These are phyloP conservation scores for Tachuris rubrigastra DNA, from an alignment of 2,113 vertebrate genomes.

Conservation along the genomic window DNA sequence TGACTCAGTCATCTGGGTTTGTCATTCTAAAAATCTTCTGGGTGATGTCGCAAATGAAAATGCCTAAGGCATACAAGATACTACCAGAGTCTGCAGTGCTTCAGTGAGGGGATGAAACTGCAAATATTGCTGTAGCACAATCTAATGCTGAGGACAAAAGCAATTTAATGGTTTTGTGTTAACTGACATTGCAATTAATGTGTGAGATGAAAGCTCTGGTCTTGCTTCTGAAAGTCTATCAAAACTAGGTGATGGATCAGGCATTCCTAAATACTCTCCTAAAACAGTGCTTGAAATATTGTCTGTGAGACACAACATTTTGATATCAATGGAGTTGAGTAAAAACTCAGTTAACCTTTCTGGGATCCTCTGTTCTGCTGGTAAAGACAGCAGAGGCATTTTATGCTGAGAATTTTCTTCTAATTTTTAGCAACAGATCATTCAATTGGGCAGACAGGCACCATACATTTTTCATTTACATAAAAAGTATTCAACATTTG, in stretches of 20 bases:
- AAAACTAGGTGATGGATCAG: background rate
- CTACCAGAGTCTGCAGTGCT: background rate
- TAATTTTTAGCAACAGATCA: background rate
- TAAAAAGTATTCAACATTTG: background rate
- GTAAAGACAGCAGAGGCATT: background rate
- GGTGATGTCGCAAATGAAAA: background rate
- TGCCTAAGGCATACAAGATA: constrained; percentile 13
- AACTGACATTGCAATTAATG: background rate
- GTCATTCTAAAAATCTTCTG: background rate
- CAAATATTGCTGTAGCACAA: background rate
- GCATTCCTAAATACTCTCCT: background rate
- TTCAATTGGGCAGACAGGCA: background rate
- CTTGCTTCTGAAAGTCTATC: background rate
- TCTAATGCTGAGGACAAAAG: background rate
- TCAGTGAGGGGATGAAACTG: background rate
- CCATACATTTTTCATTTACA: background rate
- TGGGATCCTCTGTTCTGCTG: background rate
- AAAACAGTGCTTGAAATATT: background rate
- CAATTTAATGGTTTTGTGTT: background rate
- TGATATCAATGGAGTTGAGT: background rate
- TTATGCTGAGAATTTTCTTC: background rate
- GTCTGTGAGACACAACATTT: background rate
- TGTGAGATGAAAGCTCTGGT: background rate
- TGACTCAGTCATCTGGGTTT: background rate
- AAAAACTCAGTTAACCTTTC: background rate